Evolutionary conservation across 2,888 invertebrate genomes (phyloP).

Genomic region (Sphaerophoria taeniata): DNA sequence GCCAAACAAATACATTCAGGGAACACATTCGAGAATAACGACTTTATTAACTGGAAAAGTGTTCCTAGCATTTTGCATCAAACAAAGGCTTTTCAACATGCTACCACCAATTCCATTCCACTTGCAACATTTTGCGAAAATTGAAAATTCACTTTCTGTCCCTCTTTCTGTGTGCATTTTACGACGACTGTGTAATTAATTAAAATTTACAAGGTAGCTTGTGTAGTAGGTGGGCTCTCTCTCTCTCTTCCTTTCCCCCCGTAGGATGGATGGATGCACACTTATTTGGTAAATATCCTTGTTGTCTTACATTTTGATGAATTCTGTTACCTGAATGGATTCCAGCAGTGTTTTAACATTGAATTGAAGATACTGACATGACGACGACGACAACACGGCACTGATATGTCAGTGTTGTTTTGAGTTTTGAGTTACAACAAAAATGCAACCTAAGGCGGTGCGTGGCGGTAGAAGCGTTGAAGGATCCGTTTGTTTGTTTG

Average conservation of each 20-base stretch:
- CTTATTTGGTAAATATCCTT: conserved; percentile 43
- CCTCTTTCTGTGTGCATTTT: not conserved
- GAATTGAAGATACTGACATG: not conserved
- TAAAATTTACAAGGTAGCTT: conserved; percentile 34
- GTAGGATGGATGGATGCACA: conserved; percentile 15
- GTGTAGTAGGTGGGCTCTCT: not conserved
- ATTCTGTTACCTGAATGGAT: conserved; percentile 13
- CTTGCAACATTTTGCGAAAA: no score
- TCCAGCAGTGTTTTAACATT: conserved; percentile 5
- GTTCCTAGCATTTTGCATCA: not conserved
- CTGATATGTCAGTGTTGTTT: conserved; percentile 11
- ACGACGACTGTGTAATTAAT: conserved; percentile 36
- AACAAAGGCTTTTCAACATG: no score
- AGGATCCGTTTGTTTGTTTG: conserved; percentile 41
- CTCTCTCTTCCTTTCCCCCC: no score
- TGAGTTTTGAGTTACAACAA: conserved; percentile 19
- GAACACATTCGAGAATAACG: conserved; percentile 21
- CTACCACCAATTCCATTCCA: no score
- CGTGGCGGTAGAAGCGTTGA: not conserved
- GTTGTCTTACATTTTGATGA: conserved; percentile 47
- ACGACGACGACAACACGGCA: not conserved
- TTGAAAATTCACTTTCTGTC: conserved; percentile 36
- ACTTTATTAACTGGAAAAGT: conserved; percentile 39
- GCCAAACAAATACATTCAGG: conserved; percentile 6
- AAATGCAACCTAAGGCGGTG: no score